These are phyloP conservation scores for Lutraria lutraria DNA, from an alignment of 2,888 invertebrate species.

Conservation along the genomic window DNA sequence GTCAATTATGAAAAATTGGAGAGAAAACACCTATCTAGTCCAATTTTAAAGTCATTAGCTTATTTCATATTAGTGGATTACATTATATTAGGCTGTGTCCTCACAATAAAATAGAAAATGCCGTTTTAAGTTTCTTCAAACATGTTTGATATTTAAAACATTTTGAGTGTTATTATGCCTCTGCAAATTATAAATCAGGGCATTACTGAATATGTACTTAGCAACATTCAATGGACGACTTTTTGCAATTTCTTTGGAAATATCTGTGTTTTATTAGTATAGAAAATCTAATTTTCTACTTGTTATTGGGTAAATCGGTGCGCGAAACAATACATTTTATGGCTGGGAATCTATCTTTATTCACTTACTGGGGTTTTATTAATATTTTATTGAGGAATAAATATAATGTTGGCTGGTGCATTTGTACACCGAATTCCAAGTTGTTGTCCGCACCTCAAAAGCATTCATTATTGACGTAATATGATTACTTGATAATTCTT, in stretches of 20 bases:
- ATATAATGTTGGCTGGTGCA: not conserved
- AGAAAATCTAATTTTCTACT: no score
- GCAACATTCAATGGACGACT: no score
- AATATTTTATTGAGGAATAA: not conserved
- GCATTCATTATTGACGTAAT: not conserved
- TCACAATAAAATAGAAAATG: not conserved
- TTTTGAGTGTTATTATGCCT: not conserved
- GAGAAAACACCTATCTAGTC: no score
- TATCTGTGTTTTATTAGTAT: no score
- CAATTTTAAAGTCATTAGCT: no score
- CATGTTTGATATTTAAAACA: not conserved
- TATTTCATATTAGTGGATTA: no score
- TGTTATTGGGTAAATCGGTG: not conserved
- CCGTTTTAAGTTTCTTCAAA: not conserved
- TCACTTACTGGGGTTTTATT: not conserved
- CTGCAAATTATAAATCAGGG: no score
- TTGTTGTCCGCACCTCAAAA: not conserved
- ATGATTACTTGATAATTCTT: not conserved
- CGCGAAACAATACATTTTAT: slow-evolving; percentile 1
- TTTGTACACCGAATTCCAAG: not conserved
- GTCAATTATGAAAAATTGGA: no score
- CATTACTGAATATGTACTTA: no score
- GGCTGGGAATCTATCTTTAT: not conserved
- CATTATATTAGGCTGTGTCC: not conserved
- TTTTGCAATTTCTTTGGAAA: no score